Evolutionary conservation across 2,797 vertebrate species (phyloP).

Genomic region (Falco columbarius): DNA sequence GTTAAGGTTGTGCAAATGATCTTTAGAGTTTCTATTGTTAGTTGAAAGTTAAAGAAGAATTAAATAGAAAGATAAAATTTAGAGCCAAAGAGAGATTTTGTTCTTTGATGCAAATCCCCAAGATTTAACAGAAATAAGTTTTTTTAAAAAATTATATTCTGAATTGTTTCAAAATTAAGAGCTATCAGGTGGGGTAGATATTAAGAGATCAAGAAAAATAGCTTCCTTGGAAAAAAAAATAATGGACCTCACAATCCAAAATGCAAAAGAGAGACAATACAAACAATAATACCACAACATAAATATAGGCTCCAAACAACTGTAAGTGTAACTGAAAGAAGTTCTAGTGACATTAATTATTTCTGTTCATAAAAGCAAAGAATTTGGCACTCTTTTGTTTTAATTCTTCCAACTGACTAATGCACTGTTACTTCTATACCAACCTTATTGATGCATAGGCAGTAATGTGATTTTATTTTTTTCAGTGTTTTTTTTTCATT

Average conservation of each 20-base stretch:
- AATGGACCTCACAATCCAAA: neutral
- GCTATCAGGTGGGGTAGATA: neutral
- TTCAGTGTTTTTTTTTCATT: rapidly evolving
- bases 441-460: neutral
- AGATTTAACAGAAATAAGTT: neutral
- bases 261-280: neutral
- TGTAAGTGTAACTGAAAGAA: neutral
- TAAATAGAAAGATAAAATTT: neutral
- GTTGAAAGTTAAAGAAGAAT: neutral
- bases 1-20: neutral
- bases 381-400: neutral
- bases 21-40: neutral
- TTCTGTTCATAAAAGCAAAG: neutral
- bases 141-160: neutral
- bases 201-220: neutral
- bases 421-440: neutral
- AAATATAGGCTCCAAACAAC: neutral
- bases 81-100: neutral
- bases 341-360: neutral
- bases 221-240: neutral
- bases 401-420: neutral
- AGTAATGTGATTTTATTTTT: neutral
- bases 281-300: neutral
- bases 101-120: neutral
- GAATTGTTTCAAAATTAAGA: neutral